These are phyloP conservation scores for Apotomis capreana DNA, from an alignment of 2,888 invertebrate species.

Conservation along the genomic window DNA sequence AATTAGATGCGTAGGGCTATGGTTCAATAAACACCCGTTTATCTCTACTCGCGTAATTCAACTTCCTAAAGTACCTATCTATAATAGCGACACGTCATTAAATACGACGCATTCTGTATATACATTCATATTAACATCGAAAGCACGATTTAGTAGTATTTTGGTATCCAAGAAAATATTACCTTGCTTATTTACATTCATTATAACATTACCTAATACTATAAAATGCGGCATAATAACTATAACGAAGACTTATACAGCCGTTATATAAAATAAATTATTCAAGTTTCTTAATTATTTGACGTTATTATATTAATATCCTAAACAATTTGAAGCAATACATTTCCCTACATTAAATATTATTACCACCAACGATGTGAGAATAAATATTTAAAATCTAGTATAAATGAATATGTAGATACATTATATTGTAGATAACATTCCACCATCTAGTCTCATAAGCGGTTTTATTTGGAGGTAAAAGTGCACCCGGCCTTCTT, in stretches of 20 bases:
- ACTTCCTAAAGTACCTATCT: background rate
- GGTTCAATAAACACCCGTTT: conserved; percentile 13
- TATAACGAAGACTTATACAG: too few relatives aligned
- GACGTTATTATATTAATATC: background rate
- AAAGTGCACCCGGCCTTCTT: conserved; percentile 36
- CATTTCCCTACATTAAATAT: conserved; percentile 22
- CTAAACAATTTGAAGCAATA: conserved; percentile 21
- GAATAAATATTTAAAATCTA: conserved; percentile 34
- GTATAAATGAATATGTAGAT: conserved; percentile 45
- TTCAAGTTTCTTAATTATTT: background rate
- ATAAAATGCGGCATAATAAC: conserved; percentile 12
- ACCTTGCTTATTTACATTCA: conserved; percentile 11
- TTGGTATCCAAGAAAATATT: conserved; percentile 23
- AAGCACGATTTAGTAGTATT: conserved; percentile 15
- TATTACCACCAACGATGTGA: conserved; percentile 18
- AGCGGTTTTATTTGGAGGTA: conserved; percentile 54
- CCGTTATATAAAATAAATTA: too few relatives aligned
- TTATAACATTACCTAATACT: background rate
- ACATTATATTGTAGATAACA: conserved; percentile 67
- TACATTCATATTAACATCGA: conserved; percentile 2
- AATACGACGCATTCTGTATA: conserved; percentile 24
- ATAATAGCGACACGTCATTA: background rate
- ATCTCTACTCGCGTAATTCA: conserved; percentile 20
- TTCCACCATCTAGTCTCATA: conserved; percentile 75
- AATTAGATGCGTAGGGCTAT: conserved; percentile 34